These are phyloP conservation scores for Phalacrocorax pelagicus DNA, from an alignment of 2,113 vertebrate genomes.

Conservation along the genomic window DNA sequence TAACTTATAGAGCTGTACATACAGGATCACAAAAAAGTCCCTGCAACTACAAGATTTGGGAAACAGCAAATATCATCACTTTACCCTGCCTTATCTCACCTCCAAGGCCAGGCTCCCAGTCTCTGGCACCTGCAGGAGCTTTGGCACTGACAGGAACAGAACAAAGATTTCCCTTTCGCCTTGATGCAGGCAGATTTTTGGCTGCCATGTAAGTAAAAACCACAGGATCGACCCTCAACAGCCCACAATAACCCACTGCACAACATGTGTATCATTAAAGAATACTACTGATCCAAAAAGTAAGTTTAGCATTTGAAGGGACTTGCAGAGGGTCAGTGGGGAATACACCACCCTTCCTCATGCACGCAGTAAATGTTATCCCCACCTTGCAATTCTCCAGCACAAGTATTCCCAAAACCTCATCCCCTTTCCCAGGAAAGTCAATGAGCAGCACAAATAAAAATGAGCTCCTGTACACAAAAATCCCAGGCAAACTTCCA, in stretches of 20 bases:
- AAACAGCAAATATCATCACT: background rate
- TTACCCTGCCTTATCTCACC: background rate
- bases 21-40: background rate
- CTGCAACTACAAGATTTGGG: background rate
- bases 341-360: background rate
- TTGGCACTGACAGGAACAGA: background rate
- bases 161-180: background rate
- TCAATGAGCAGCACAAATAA: background rate
- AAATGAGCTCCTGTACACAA: background rate
- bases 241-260: background rate
- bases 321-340: background rate
- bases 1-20: background rate
- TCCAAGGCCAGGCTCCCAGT: background rate
- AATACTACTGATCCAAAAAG: background rate
- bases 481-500: background rate
- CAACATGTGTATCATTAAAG: background rate
- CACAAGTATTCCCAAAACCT: background rate
- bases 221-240: background rate
- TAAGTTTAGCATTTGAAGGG: background rate
- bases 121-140: background rate
- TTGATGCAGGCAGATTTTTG: background rate
- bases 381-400: background rate
- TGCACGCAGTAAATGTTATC: background rate
- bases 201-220: background rate
- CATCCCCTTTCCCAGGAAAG: background rate